Percentiles rank a stretch among this genome's conserved stretches.
Evolutionary conservation across 2,113 vertebrate genomes (phyloP).

Genomic region (Capreolus pygargus): DNA sequence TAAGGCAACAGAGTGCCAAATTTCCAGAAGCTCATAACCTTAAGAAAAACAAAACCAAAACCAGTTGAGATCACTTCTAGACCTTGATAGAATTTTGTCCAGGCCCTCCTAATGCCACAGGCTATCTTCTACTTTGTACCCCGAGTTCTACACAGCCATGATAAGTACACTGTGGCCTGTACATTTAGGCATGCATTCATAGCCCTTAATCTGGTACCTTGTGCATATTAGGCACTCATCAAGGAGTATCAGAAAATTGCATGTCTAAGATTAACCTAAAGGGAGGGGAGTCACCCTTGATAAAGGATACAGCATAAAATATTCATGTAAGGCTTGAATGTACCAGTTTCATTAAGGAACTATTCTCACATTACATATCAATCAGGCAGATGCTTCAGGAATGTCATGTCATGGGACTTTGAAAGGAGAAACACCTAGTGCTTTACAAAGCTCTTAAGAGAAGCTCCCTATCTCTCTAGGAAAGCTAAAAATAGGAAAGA

Average conservation of each 20-base stretch:
- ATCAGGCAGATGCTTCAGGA: neutral
- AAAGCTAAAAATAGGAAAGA: neutral
- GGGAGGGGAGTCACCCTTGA: neutral
- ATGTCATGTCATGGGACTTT: neutral
- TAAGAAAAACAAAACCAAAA: neutral
- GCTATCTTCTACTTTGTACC: neutral
- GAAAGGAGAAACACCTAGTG: conserved; percentile 11
- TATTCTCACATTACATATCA: conserved; percentile 15
- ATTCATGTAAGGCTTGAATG: neutral
- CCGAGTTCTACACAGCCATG: neutral
- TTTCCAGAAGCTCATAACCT: conserved; percentile 26
- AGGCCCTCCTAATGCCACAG: neutral
- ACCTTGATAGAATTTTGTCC: neutral
- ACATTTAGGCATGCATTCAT: neutral
- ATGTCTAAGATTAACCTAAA: neutral
- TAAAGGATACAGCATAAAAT: neutral
- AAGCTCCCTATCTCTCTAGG: neutral
- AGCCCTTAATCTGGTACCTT: neutral
- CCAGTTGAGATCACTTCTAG: neutral
- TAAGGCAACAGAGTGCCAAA: neutral
- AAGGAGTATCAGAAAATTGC: neutral
- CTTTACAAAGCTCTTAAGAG: neutral
- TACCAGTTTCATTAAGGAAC: neutral
- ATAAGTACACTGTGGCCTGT: neutral
- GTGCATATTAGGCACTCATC: neutral